phyloP scores from a whole-genome alignment of 2,888 invertebrate genomes.

The Philereme vetulata region DNA sequence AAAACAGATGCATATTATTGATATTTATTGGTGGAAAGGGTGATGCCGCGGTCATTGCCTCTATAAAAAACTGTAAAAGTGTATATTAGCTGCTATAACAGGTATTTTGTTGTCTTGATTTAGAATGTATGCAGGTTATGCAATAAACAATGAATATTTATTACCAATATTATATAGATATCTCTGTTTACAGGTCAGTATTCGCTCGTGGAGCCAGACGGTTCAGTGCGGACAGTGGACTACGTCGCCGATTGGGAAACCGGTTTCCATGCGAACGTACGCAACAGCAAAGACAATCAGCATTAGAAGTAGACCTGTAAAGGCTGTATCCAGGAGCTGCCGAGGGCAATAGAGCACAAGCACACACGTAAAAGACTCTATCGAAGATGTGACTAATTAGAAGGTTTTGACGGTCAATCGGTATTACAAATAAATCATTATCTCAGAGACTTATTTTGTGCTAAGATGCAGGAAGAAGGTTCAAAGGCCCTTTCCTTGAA shows the following conservation, averaged over 20 bases:
- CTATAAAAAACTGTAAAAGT: too few relatives aligned
- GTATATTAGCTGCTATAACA: not conserved
- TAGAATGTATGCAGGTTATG: constrained; percentile 4
- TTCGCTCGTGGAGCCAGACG: constrained; percentile 88
- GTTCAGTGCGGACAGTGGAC: constrained; percentile 89
- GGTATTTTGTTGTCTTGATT: constrained; percentile 1
- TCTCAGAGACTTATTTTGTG: too few relatives aligned
- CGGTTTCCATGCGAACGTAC: constrained; percentile 89
- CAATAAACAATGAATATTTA: constrained; percentile 7
- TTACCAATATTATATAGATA: constrained; percentile 1
- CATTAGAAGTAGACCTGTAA: constrained; percentile 51
- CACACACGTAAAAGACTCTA: too few relatives aligned
- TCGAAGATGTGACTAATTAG: too few relatives aligned
- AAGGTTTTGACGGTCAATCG: too few relatives aligned
- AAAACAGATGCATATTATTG: too few relatives aligned
- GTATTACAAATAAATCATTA: too few relatives aligned
- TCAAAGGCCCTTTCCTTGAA: too few relatives aligned
- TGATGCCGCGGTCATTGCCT: too few relatives aligned
- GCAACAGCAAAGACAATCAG: constrained; percentile 85
- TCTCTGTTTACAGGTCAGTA: constrained; percentile 78
- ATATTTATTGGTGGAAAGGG: too few relatives aligned
- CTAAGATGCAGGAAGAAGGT: too few relatives aligned
- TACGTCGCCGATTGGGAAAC: constrained; percentile 91
- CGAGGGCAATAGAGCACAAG: too few relatives aligned
- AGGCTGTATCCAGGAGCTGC: constrained; percentile 4